Conservation (phyloP, 2,888 invertebrate genomes). For the Rhingia campestris region DNA sequence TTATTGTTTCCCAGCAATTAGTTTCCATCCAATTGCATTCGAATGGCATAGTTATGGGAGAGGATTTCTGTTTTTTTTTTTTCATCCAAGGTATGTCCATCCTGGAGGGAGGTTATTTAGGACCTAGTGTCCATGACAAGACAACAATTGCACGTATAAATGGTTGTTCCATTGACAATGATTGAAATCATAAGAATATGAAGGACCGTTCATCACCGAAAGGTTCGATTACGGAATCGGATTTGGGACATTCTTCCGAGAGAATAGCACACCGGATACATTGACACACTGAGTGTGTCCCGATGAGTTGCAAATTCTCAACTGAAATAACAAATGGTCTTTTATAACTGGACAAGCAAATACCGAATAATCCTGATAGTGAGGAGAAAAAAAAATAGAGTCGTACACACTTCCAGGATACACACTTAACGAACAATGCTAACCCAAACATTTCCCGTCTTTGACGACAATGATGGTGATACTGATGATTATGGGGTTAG, state of each 20-base stretch:
- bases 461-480: background rate
- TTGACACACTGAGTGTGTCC: constrained; percentile 21
- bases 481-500: no score
- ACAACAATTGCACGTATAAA: constrained; percentile 64
- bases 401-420: constrained; percentile 55
- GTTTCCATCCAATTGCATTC: constrained; percentile 58
- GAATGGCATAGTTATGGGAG: constrained; percentile 17
- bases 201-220: constrained; percentile 37
- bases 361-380: constrained; percentile 60
- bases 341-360: constrained; percentile 59
- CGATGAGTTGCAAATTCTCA: constrained; percentile 70
- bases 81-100: background rate
- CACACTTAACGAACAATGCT: constrained; percentile 65
- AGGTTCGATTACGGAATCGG: constrained; percentile 13
- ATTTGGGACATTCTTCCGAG: background rate
- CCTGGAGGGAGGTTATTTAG: background rate
- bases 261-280: constrained; percentile 41
- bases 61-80: background rate
- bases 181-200: constrained; percentile 62
- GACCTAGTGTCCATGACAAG: constrained; percentile 56
- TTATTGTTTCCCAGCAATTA: constrained; percentile 62
- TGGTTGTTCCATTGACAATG: constrained; percentile 64
- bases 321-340: constrained; percentile 66
- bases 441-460: constrained; percentile 47
- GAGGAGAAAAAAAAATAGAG: constrained; percentile 19